These are phyloP conservation scores for Eira barbara DNA, from an alignment of 2,113 vertebrate genomes.

Conservation along the genomic window DNA sequence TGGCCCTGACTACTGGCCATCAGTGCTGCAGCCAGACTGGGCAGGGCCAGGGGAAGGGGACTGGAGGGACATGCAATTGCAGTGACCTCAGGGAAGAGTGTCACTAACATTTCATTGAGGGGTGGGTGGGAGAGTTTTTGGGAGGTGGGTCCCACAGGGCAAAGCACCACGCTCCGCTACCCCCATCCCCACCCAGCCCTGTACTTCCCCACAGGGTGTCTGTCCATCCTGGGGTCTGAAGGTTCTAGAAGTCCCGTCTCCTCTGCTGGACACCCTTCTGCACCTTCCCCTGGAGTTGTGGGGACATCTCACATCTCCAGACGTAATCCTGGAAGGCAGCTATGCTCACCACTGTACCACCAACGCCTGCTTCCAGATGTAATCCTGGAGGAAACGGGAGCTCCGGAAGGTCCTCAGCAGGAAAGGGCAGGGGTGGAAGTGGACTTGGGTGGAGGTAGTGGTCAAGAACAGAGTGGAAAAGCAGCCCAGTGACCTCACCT, in stretches of 20 bases:
- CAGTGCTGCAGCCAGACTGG: fast-evolving
- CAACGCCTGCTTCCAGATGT: constrained; percentile 60
- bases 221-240: neutral
- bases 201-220: fast-evolving
- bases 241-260: neutral
- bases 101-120: neutral
- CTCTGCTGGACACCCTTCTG: neutral
- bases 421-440: neutral
- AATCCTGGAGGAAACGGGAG: neutral
- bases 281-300: too few relatives aligned
- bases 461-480: neutral
- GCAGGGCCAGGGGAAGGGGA: neutral
- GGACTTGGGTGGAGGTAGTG: neutral
- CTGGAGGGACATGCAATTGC: neutral
- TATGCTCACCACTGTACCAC: constrained; percentile 89
- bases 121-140: neutral
- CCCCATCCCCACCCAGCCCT: fast-evolving
- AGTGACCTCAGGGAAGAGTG: neutral
- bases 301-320: neutral
- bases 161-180: fast-evolving
- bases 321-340: constrained; percentile 83
- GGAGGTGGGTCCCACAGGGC: neutral
- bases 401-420: fast-evolving
- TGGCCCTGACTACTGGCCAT: neutral
- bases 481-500: neutral